Evolutionary conservation across 2,797 vertebrate species (phyloP).

Genomic region (Serranus cabrilla): DNA sequence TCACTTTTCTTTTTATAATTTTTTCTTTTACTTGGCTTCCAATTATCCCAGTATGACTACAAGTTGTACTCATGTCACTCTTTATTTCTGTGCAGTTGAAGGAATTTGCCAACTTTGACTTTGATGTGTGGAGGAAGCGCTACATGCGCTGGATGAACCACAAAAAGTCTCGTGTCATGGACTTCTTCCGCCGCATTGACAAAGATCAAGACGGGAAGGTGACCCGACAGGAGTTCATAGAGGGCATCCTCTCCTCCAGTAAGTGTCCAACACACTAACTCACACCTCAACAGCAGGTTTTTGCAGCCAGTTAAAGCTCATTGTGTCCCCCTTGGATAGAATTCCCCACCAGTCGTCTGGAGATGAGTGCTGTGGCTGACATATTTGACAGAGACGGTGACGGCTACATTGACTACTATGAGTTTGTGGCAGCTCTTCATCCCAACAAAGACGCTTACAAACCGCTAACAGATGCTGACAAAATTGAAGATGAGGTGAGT

Average conservation of each 20-base stretch:
- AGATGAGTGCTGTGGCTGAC: slow-evolving; percentile 99
- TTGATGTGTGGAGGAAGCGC: slow-evolving; percentile 98
- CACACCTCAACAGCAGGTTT: background rate
- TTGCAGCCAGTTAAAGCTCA: background rate
- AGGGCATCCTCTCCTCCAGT: slow-evolving; percentile 99
- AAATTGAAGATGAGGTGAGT: slow-evolving; percentile 98
- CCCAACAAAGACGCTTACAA: slow-evolving; percentile 99
- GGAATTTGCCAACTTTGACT: slow-evolving; percentile 99
- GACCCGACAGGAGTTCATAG: slow-evolving; percentile 98
- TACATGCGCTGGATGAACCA: slow-evolving; percentile 99
- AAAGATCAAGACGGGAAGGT: slow-evolving; percentile 99
- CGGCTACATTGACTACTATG: slow-evolving; percentile 99
- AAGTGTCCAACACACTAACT: slow-evolving; percentile 72
- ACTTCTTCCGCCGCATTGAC: slow-evolving; percentile 99
- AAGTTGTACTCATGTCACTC: background rate
- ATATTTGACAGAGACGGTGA: slow-evolving; percentile 98
- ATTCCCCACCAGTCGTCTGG: slow-evolving; percentile 97
- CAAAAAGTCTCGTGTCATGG: slow-evolving; percentile 99
- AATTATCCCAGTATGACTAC: background rate
- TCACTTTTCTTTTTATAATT: too few relatives aligned
- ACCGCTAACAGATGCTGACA: slow-evolving; percentile 97
- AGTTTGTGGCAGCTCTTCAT: slow-evolving; percentile 98
- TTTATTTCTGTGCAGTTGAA: slow-evolving; percentile 86
- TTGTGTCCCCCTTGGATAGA: slow-evolving; percentile 78
- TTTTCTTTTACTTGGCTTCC: too few relatives aligned